Conservation (phyloP, 2,113 vertebrate species). For the Pseudonaja textilis region DNA sequence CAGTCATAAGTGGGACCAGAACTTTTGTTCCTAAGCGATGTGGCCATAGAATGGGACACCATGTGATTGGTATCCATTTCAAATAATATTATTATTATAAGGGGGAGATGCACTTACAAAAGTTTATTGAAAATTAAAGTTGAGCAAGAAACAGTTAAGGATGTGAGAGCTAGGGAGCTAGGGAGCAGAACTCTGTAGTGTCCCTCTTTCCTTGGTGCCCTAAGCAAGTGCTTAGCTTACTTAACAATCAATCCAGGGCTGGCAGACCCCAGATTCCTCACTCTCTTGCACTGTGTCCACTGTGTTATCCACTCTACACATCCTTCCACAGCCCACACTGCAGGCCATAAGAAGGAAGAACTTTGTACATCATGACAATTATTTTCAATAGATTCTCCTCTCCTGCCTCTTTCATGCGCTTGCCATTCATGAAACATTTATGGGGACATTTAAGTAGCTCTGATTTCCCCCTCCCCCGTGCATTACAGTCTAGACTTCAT, state of each 20-base stretch:
- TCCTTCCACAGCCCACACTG: background rate
- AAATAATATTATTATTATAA: background rate
- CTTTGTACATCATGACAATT: constrained; percentile 34
- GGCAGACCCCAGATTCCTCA: background rate
- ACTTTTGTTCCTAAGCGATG: background rate
- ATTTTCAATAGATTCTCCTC: constrained; percentile 28
- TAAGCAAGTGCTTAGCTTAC: background rate
- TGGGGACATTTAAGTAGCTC: constrained; percentile 20
- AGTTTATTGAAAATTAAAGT: background rate
- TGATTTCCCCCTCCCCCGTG: constrained; percentile 9
- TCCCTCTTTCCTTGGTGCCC: background rate
- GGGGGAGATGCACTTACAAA: background rate
- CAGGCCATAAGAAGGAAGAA: background rate
- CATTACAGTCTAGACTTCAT: constrained; percentile 29
- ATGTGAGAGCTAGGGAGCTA: background rate
- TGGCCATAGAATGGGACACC: background rate
- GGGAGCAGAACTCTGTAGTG: background rate
- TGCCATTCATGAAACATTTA: constrained; percentile 2
- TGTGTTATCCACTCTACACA: background rate
- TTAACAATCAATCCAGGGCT: background rate
- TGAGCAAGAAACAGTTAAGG: background rate
- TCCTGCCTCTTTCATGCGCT: background rate
- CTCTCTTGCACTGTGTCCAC: background rate
- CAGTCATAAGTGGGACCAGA: background rate
- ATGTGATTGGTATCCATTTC: background rate